phyloP scores from a whole-genome alignment of 2,113 vertebrate species.

The Cepphus grylle region DNA sequence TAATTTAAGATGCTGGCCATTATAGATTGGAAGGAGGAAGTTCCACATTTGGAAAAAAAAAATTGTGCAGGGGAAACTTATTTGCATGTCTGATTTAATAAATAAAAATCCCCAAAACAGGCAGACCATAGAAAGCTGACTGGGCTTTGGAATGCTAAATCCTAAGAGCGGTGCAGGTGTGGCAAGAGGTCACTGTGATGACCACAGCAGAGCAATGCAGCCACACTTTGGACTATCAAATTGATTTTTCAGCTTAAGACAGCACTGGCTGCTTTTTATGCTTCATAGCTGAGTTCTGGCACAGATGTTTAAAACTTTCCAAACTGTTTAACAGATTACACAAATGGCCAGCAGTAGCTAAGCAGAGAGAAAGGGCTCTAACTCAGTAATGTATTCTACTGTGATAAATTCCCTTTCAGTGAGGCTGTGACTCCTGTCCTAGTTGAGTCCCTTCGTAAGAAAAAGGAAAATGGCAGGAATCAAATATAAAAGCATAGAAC shows the following conservation, averaged over 20 bases:
- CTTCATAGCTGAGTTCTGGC: not conserved
- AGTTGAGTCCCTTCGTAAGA: not conserved
- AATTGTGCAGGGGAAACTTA: not conserved
- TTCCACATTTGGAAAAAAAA: not conserved
- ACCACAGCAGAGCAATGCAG: not conserved
- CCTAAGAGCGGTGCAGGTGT: not conserved
- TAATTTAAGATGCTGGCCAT: not conserved
- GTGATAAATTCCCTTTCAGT: slow-evolving; percentile 32
- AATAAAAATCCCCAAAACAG: not conserved
- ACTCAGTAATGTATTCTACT: slow-evolving; percentile 32
- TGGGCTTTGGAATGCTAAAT: not conserved
- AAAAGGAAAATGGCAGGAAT: slow-evolving; percentile 36
- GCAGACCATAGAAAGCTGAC: not conserved
- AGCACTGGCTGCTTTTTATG: not conserved
- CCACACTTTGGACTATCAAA: not conserved
- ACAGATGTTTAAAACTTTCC: slow-evolving; percentile 3
- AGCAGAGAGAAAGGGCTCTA: not conserved
- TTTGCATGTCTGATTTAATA: not conserved
- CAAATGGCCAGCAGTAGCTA: not conserved
- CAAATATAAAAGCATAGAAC: slow-evolving; percentile 16
- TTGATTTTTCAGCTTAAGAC: not conserved
- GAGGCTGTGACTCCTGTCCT: slow-evolving; percentile 10
- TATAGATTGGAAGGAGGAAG: not conserved
- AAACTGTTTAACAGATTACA: slow-evolving; percentile 33
- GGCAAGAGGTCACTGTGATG: not conserved